Conservation (phyloP, 2,113 vertebrate genomes). For the Sinocyclocheilus grahami region DNA sequence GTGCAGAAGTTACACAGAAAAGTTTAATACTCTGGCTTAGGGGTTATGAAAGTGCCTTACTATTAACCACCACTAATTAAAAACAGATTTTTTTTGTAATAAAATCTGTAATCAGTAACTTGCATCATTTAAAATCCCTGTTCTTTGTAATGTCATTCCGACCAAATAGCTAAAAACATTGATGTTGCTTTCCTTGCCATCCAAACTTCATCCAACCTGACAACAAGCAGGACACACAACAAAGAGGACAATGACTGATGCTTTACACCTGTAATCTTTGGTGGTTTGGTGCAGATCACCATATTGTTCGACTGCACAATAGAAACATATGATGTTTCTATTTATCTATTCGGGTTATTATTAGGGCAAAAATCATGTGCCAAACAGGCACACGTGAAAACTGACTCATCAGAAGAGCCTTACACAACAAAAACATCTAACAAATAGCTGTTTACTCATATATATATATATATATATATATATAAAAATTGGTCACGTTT, state of each 20-base stretch:
- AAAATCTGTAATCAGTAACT: background rate
- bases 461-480: background rate
- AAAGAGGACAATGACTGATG: background rate
- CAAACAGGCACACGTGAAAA: slow-evolving; percentile 10
- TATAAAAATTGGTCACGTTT: background rate
- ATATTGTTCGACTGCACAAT: background rate
- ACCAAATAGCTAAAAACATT: background rate
- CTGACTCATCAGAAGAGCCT: background rate
- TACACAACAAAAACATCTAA: background rate
- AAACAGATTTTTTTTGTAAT: too few species aligned
- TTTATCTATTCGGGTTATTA: background rate
- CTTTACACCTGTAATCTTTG: background rate
- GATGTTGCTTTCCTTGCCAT: background rate
- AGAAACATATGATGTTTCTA: background rate
- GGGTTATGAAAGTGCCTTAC: too few species aligned
- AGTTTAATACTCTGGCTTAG: too few species aligned
- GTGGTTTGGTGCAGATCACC: background rate
- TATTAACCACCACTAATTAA: too few species aligned
- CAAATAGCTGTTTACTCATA: background rate
- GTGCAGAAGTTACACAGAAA: too few species aligned
- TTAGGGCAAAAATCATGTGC: background rate
- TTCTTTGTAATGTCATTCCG: background rate
- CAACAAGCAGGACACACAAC: too few species aligned
- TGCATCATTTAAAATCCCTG: background rate
- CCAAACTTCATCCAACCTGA: too few species aligned